Evolutionary conservation across 35 echinoderm and acorn worm genomes (phyloP).

Genomic region (Apostichopus japonicus): DNA sequence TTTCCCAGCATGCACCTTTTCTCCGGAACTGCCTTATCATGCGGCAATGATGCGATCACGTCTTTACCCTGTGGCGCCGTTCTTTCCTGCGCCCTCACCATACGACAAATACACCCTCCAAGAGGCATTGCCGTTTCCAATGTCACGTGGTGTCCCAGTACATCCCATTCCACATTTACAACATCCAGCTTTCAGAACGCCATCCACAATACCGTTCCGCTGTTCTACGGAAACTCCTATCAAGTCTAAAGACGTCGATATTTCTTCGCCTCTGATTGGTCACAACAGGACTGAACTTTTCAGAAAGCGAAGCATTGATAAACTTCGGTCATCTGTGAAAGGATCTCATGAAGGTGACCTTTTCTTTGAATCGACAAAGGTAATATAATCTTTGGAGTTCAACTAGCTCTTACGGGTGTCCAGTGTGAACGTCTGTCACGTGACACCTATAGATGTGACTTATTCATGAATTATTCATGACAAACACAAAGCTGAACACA

Average conservation of each 20-base stretch:
- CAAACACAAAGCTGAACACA: too few relatives aligned
- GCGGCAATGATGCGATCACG: not conserved
- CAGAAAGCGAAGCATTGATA: conserved; percentile 11
- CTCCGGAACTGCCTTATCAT: conserved; percentile 12
- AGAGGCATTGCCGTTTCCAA: not conserved
- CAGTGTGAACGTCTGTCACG: too few relatives aligned
- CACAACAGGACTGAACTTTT: not conserved
- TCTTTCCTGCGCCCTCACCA: not conserved
- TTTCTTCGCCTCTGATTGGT: not conserved
- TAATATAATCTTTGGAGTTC: too few relatives aligned
- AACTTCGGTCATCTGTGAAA: conserved; percentile 11
- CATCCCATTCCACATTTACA: not conserved
- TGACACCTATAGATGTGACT: too few relatives aligned
- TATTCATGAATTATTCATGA: too few relatives aligned
- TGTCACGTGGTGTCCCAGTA: conserved; percentile 25
- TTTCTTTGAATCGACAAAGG: not conserved
- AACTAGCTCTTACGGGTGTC: too few relatives aligned
- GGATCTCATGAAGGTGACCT: not conserved
- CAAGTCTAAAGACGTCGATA: not conserved
- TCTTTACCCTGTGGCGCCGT: not conserved
- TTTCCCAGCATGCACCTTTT: conserved; percentile 30
- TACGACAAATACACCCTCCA: not conserved
- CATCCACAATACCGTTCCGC: not conserved
- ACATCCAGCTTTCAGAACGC: not conserved
- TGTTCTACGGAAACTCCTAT: not conserved